Base-by-base conservation (phyloP, 2,113 vertebrate species). In the Mastomys coucha region DNA sequence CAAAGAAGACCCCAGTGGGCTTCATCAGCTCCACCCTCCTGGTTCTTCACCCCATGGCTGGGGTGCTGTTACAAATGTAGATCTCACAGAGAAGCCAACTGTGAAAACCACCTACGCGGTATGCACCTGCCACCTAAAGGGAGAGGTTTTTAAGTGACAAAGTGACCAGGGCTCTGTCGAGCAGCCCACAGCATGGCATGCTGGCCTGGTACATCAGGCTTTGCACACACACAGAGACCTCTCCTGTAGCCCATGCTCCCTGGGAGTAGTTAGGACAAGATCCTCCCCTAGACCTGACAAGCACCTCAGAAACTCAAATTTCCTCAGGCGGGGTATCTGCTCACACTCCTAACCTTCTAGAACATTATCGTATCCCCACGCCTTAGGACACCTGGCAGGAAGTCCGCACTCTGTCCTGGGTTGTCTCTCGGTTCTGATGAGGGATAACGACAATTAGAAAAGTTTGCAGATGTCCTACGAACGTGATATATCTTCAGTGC, bases 401-500 rank as follows among this genome's bases (percentile, higher is more conserved):
- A 9, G 13, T 22, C 65, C 4, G 0, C 33, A 2, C 20, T 4
- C 2, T 14, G 56, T 28, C n/a, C 65, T 45, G 45, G 56, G n/a
- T 17, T 20, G 14, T 33, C 16, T 31, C 28, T 2, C 84, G 8
- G 58, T 8, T 7, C n/a, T 2, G 60, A 10, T 5, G 7, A n/a
- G 28, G 19, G 28, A 19, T 0, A 2, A 33, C 1, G 22, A 9
- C 24, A n/a, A 4, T 36, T 42, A 26, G 85, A 14, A 36, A 20
- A 51, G 63, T 51, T 69, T 8, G 10, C 42, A 7, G 28, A 7
- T 53, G 6, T n/a, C 67, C 33, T 36, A 5, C 20, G 14, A 16
- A 24, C 4, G 49, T 7, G 8, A 0, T 24, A 1, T 36, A 0
- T 17, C 80, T 31, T 4, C 17, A 12, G 31, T 20, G 19, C 11